Evolutionary conservation across 2,797 vertebrate genomes (phyloP).

Genomic region (Sebastes vulpes): DNA sequence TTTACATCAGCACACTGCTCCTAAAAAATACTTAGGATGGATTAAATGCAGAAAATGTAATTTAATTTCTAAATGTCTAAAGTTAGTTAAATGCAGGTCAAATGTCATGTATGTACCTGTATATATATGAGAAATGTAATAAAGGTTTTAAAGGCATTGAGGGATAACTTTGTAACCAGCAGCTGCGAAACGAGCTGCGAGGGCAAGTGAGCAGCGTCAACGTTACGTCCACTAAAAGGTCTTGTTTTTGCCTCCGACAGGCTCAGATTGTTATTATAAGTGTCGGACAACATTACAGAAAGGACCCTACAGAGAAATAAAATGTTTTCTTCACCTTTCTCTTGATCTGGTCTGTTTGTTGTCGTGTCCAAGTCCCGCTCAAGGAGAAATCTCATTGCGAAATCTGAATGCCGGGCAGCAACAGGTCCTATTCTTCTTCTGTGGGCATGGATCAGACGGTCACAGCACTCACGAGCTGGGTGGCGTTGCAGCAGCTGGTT

Average conservation of each 20-base stretch:
- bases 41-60: rapidly evolving
- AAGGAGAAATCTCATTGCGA: not conserved
- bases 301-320: not conserved
- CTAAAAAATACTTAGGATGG: too few species aligned
- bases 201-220: too few species aligned
- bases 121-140: too few species aligned
- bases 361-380: rapidly evolving
- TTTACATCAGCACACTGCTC: too few species aligned
- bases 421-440: not conserved
- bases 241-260: not conserved
- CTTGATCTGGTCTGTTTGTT: not conserved
- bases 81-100: too few species aligned
- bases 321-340: not conserved
- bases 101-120: too few species aligned
- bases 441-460: too few species aligned
- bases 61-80: too few species aligned
- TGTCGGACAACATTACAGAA: not conserved
- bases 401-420: rapidly evolving
- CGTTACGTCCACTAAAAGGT: not conserved
- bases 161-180: too few species aligned
- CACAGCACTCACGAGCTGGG: not conserved
- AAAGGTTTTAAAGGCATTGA: too few species aligned
- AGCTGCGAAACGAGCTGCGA: too few species aligned
- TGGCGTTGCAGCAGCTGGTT: too few species aligned
- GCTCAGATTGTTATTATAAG: not conserved